Evolutionary conservation across 1,140 invertebrate species (phyloP), one percentile per base, ranked within the genome.

Genomic region (Drosophila tristis): DNA sequence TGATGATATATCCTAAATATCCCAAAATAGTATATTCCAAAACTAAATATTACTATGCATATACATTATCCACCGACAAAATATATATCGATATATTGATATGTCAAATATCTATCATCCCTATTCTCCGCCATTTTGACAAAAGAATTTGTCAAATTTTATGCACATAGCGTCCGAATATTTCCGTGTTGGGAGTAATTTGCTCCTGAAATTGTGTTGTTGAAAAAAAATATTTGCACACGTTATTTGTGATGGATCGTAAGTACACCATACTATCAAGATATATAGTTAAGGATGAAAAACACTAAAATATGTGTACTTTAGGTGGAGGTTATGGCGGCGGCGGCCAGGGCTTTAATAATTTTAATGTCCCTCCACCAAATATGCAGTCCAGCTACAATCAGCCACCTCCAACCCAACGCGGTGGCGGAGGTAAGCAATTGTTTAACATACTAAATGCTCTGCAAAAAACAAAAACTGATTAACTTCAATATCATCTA

Each of bases 401-500:
- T 35, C 91, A 81, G 67, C 93, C 71, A 79, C 93, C 73, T 92
- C 90, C 90, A 39, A 90, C 81, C 26, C 91, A 82, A 91, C 91
- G 50, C 66, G 72, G 16, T 11, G 74, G 80, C 55, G 86, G 86
- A 47, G 81, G 90, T 91, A 84, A 85, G 70, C 65, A 54, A 20
- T 58, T 48, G 1, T 23, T n/a, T 23, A 26, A 49, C 16, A 15
- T 47, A 16, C 44, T 31, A 31, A 13, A 39, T 20, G 20, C 6
- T 2, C 53, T 44, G 26, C 4, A 2, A 20, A 4, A 13, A 39
- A 13, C 11, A 39, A 13, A 39, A 13, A 39, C 35, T 39, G 11
- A 39, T 39, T 0, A 13, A 13, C 11, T 39, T 5, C 2, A 39
- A 39, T 13, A 13, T 13, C 11, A 39, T 39, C 11, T 39, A 2